A percentile compares a stretch with the other conserved stretches of the same genome.
Conservation (phyloP, 1,140 invertebrate genomes). For the Uloborus diversus region DNA sequence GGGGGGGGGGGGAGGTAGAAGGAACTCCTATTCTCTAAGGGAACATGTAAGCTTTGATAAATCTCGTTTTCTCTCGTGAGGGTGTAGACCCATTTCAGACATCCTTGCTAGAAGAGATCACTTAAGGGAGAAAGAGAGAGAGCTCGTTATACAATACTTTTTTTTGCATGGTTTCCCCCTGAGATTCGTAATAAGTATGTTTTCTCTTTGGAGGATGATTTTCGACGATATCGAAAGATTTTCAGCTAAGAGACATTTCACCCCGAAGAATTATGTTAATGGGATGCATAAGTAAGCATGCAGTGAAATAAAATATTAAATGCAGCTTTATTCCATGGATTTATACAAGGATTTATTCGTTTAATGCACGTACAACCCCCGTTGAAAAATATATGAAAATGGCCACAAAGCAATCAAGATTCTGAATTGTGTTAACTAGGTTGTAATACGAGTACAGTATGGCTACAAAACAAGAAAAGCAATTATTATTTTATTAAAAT, state of each 20-base stretch:
- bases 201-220: too few relatives aligned
- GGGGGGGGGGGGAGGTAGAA: too few relatives aligned
- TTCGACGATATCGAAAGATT: too few relatives aligned
- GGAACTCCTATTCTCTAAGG: constrained; percentile 11
- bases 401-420: too few relatives aligned
- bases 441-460: too few relatives aligned
- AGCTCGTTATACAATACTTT: constrained; percentile 25
- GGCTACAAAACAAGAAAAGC: too few relatives aligned
- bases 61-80: constrained; percentile 20
- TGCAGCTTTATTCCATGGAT: constrained; percentile 9
- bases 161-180: constrained; percentile 5
- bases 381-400: too few relatives aligned
- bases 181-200: too few relatives aligned
- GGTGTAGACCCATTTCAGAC: constrained; percentile 7
- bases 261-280: not conserved
- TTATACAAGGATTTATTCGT: not conserved
- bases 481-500: too few relatives aligned
- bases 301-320: not conserved
- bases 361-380: too few relatives aligned
- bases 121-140: constrained; percentile 23
- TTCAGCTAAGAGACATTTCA: too few relatives aligned
- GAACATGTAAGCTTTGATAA: constrained; percentile 36
- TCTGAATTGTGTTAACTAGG: too few relatives aligned
- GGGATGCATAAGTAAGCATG: constrained; percentile 5
- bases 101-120: constrained; percentile 32